Evolutionary conservation across 2,113 vertebrate genomes (phyloP), one percentile per base, ranked within the genome.

Genomic region (Daubentonia madagascariensis): DNA sequence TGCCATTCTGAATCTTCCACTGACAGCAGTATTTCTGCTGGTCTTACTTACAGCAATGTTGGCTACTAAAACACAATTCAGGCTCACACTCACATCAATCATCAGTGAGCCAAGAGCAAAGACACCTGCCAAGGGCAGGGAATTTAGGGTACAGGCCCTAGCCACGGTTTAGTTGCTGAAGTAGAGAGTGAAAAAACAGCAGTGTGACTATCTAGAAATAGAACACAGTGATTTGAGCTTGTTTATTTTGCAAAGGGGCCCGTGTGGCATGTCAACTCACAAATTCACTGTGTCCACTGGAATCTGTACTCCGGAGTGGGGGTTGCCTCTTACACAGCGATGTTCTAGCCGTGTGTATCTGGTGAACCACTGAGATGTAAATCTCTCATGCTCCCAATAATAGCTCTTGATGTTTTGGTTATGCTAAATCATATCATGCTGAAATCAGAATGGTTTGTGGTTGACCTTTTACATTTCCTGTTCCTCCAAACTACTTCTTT

Each of bases 1-100:
- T 97, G 48, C 61, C 85, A 84, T 89, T 93, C 43, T 85, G 61
- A 96, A 91, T 94, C 97, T 96, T 91, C 81, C 96, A 96, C 88
- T 92, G 73, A 89, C 54, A 78, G 35, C 54, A 91, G 85, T 85
- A 78, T 86, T 97, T 96, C 70, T 89, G 32, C 30, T 97, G n/a
- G 12, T 63, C 78, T 97, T 93, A 75, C 70, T 79, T 96, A 88
- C 63, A 94, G 61, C 95, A 87, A 86, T 92, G 14, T 54, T 93
- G 73, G 61, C 72, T 97, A 85, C 89, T 90, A 48, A 96, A 94
- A 90, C 17, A 96, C 13, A 76, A 59, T 94, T 94, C 72, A 75
- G 30, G 45, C 48, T 80, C 85, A 91, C 17, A 80, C 10, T 50
- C n/a, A 67, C 30, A 88, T 40, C 89, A 94, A 4, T 85, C 78